Conservation (phyloP, 1,140 invertebrate genomes). For the Meloidogyne chitwoodi region DNA sequence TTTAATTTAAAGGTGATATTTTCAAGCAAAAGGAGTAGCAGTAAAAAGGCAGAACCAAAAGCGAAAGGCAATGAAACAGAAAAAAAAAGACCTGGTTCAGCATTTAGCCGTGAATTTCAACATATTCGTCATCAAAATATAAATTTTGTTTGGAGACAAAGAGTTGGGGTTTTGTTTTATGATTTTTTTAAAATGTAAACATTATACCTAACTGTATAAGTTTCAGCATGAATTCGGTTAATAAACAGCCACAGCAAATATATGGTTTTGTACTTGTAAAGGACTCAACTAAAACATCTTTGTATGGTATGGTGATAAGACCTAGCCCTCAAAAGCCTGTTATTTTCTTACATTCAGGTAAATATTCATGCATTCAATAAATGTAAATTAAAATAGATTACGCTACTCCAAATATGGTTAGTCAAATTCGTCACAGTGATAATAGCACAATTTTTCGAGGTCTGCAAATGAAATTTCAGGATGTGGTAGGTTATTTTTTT, state of each 20-base stretch:
- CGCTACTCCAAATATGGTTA: conserved; percentile 26
- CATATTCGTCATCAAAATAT: conserved; percentile 35
- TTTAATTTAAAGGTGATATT: too few relatives aligned
- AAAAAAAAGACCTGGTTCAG: conserved; percentile 26
- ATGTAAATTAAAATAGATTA: conserved; percentile 20
- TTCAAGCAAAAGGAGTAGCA: too few relatives aligned
- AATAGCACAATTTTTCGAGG: neutral
- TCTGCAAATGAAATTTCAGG: conserved; percentile 8
- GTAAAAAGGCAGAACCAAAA: too few relatives aligned
- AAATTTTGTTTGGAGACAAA: conserved; percentile 24
- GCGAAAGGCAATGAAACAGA: too few relatives aligned
- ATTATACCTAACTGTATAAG: neutral
- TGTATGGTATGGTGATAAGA: neutral
- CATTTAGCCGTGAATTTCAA: conserved; percentile 34
- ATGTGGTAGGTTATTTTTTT: too few relatives aligned
- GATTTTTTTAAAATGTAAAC: neutral
- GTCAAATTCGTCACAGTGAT: conserved; percentile 1
- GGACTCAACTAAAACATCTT: neutral
- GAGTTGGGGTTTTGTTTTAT: conserved; percentile 4
- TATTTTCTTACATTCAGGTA: conserved; percentile 30
- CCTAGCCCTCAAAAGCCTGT: conserved; percentile 7
- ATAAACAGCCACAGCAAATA: conserved; percentile 21
- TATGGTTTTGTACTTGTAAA: conserved; percentile 39
- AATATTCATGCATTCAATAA: neutral
- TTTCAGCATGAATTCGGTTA: neutral